These are phyloP conservation scores for Halictus rubicundus DNA, from an alignment of 1,140 invertebrate species.

Conservation along the genomic window DNA sequence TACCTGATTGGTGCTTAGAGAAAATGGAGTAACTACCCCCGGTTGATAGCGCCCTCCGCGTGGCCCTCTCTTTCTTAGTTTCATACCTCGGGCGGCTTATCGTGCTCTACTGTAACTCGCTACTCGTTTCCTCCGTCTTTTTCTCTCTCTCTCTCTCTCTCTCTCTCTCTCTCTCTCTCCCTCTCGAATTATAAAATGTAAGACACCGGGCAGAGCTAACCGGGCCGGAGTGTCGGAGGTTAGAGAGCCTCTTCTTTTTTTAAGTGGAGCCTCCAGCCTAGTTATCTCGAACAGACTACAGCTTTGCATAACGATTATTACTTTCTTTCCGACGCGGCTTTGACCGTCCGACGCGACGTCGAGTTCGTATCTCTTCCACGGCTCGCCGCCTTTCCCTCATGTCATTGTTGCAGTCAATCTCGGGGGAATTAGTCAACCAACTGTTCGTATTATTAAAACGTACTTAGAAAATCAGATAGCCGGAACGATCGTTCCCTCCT, in stretches of 20 bases:
- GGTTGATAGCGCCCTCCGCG: slow-evolving; percentile 40
- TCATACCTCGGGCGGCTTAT: slow-evolving; percentile 50
- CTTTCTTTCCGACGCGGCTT: slow-evolving; percentile 55
- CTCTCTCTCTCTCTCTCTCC: neutral
- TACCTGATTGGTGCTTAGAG: slow-evolving; percentile 50
- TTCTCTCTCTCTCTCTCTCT: neutral
- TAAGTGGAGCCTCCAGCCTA: slow-evolving; percentile 47
- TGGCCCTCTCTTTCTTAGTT: slow-evolving; percentile 53
- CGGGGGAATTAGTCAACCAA: slow-evolving; percentile 38
- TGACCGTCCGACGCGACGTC: slow-evolving; percentile 4
- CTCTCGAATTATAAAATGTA: slow-evolving; percentile 61
- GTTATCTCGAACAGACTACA: slow-evolving; percentile 65
- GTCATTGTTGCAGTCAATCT: slow-evolving; percentile 7
- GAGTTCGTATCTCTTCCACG: slow-evolving; percentile 38
- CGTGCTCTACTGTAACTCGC: slow-evolving; percentile 29
- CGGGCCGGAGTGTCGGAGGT: slow-evolving; percentile 16
- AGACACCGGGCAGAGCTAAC: slow-evolving; percentile 45
- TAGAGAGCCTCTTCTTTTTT: slow-evolving; percentile 29
- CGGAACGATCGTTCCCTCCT: slow-evolving; percentile 13
- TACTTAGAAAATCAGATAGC: slow-evolving; percentile 11
- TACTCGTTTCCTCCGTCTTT: neutral
- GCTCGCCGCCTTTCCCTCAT: neutral
- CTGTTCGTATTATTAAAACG: slow-evolving; percentile 42
- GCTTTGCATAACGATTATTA: slow-evolving; percentile 72
- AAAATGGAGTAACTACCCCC: slow-evolving; percentile 57